Evolutionary conservation across 2,797 vertebrate species (phyloP).

Genomic region (Onychomys leucogaster): DNA sequence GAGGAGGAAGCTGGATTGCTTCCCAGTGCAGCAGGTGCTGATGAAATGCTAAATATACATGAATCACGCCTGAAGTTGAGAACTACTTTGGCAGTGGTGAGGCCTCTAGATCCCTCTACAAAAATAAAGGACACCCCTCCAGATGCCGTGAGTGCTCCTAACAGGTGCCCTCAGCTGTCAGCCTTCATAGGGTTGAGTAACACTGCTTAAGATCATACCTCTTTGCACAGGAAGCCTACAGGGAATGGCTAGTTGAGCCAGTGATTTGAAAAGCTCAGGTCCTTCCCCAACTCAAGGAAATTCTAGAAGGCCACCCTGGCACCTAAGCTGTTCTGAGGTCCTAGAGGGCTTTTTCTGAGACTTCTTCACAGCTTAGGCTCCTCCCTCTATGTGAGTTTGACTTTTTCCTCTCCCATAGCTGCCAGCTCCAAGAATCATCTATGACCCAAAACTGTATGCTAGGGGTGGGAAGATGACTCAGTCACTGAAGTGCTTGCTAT

Average conservation of each 20-base stretch:
- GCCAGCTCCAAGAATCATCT: neutral
- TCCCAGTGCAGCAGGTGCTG: neutral
- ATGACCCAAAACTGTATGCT: neutral
- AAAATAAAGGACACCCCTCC: neutral
- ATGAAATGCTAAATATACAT: neutral
- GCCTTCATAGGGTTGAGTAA: neutral
- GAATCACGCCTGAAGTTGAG: slow-evolving; percentile 31
- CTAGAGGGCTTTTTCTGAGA: neutral
- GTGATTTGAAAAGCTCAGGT: neutral
- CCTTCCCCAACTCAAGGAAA: neutral
- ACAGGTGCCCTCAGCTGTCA: neutral
- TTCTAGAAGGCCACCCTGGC: neutral
- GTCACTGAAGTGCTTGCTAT: neutral
- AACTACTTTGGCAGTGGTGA: neutral
- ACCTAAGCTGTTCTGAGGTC: neutral
- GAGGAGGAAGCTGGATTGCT: slow-evolving; percentile 14
- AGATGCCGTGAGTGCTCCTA: neutral
- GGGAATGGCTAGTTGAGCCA: neutral
- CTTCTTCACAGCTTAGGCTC: neutral
- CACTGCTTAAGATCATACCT: neutral
- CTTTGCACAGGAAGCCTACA: neutral
- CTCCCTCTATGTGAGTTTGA: neutral
- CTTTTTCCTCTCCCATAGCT: neutral
- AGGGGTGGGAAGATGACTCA: neutral
- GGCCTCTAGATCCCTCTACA: neutral